Conservation (phyloP, 2,113 vertebrate genomes). For the Mugil cephalus region DNA sequence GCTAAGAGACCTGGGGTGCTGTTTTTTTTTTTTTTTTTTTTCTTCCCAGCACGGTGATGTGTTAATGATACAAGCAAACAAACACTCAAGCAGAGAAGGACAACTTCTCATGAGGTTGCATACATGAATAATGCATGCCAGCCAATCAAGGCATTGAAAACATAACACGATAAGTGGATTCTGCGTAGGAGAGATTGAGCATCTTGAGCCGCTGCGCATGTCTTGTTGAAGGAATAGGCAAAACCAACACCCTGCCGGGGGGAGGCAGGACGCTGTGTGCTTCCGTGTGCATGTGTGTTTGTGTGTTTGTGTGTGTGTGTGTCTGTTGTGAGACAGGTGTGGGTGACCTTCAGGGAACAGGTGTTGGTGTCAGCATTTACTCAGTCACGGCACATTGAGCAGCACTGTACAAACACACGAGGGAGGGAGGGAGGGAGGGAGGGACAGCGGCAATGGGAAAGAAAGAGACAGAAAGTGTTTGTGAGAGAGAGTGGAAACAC, state of each 20-base stretch:
- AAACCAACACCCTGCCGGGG: background rate
- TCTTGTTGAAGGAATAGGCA: conserved; percentile 18
- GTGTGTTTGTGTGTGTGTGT: conserved; percentile 18
- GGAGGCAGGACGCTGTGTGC: conserved; percentile 11
- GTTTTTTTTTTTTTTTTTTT: conserved; percentile 56
- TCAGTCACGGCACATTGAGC: conserved; percentile 71
- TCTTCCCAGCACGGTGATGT: conserved; percentile 44
- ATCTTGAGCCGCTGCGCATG: conserved; percentile 9
- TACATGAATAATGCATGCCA: conserved; percentile 67
- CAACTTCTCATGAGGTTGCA: conserved; percentile 47
- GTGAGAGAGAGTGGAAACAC: conserved; percentile 9
- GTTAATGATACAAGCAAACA: conserved; percentile 75
- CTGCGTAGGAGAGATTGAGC: conserved; percentile 44
- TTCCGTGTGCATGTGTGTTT: background rate
- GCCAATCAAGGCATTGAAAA: conserved; percentile 59
- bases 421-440: conserved; percentile 14
- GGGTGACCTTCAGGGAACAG: conserved; percentile 77
- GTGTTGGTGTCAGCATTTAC: conserved; percentile 77
- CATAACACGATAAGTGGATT: conserved; percentile 35
- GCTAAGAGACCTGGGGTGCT: conserved; percentile 58
- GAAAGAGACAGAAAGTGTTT: conserved; percentile 5
- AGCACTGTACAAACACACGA: conserved; percentile 65
- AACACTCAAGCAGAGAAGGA: conserved; percentile 58
- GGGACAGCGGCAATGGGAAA: background rate
- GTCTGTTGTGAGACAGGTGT: conserved; percentile 31